Evolutionary conservation across 2,113 vertebrate species (phyloP), one percentile per base, ranked within the genome.

Genomic region (Micronisus gabar): DNA sequence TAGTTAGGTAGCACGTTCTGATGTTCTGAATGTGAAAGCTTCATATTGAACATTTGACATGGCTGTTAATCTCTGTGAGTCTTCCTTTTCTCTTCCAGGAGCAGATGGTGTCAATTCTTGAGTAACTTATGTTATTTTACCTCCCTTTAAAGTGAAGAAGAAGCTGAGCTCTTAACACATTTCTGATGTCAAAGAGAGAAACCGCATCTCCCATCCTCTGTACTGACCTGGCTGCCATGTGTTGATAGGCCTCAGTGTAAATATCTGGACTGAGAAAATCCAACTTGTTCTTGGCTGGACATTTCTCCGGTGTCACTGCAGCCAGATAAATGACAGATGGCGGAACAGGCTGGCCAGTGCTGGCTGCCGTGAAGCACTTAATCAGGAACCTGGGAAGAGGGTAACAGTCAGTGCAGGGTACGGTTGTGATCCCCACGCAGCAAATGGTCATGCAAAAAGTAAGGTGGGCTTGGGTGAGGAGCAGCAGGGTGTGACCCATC

Each of bases 251-350:
- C 4, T 81, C 91, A 7, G 63, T 94, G 52, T 98, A 99, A 92
- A 98, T 43, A 48, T 97, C 92, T 18, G 98, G 96, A 34, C 34
- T 52, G 55, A 98, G 96, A 95, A 98, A 98, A 96, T 98, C 98
- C 4, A 43, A 52, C 82, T 96, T 96, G 48, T 40, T 95, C 82
- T 74, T 97, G 40, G 98, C 98, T 79, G 96, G 94, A 89, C 98
- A 98, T 30, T 62, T 96, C 61, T 70, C 16, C 0, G 84, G 65
- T 82, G 62, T 65, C 36, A 62, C 59, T 38, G 80, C 75, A 38
- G 97, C 81, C 82, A 99, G 95, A 17, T 98, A 99, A 4, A 88
- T 66, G 25, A 97, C 96, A 65, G 98, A 98, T 65, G 82, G 87
- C 23, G 98, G 98, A 34, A 98, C 66, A 25, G 96, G 38, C 22